These are phyloP conservation scores for Nylanderia fulva DNA, from an alignment of 1,140 invertebrate species.

Conservation along the genomic window DNA sequence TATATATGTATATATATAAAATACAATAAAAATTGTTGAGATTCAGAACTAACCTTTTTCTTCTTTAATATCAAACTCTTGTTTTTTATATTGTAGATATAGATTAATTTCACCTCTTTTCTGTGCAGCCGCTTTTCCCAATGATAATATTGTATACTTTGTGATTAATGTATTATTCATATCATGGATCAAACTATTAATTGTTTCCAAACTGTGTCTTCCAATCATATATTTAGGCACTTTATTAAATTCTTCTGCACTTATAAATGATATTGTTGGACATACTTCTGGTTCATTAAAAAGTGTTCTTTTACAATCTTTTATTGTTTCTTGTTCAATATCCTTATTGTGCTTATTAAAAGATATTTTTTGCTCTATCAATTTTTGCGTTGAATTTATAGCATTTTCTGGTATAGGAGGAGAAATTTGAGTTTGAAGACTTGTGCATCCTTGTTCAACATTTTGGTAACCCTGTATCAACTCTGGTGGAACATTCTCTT, in stretches of 20 bases:
- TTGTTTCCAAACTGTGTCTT: constrained; percentile 72
- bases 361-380: neutral
- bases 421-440: neutral
- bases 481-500: constrained; percentile 72
- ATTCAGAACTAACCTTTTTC: constrained; percentile 69
- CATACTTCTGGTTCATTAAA: constrained; percentile 77
- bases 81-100: constrained; percentile 79
- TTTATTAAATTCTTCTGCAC: constrained; percentile 75
- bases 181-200: constrained; percentile 78
- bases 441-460: constrained; percentile 19
- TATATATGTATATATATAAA: constrained; percentile 17
- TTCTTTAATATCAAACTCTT: constrained; percentile 71
- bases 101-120: constrained; percentile 82
- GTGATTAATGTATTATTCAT: constrained; percentile 80
- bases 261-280: constrained; percentile 66
- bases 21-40: neutral
- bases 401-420: neutral
- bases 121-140: constrained; percentile 78
- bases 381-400: constrained; percentile 4
- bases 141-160: constrained; percentile 79
- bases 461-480: constrained; percentile 67
- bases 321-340: neutral
- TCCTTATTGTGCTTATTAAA: neutral
- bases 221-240: constrained; percentile 84
- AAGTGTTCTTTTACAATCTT: constrained; percentile 78